Conservation (phyloP, 1,140 invertebrate genomes). For the Steinernema khuongi region DNA sequence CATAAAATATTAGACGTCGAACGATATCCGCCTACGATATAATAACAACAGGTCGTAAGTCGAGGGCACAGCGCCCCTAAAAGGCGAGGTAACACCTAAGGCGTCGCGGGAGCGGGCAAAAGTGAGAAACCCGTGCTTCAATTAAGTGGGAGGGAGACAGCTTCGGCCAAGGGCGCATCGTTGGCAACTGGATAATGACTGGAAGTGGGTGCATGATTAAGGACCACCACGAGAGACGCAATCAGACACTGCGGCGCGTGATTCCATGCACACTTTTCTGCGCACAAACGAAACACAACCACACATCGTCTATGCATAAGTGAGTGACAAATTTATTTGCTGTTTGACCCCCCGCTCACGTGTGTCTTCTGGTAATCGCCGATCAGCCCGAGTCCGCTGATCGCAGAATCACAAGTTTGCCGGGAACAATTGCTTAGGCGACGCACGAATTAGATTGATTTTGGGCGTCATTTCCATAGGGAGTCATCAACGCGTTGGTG, state of each 20-base stretch:
- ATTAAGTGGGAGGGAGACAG: conserved; percentile 6
- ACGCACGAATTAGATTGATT: conserved; percentile 2
- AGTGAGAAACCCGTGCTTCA: not conserved
- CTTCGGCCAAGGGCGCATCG: not conserved
- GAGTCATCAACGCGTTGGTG: conserved; percentile 16
- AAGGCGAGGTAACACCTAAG: not conserved
- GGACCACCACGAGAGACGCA: not conserved
- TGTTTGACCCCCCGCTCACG: no score
- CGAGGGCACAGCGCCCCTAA: not conserved
- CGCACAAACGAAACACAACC: not conserved
- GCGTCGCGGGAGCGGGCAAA: not conserved
- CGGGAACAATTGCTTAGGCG: not conserved
- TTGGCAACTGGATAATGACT: not conserved
- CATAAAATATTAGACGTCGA: conserved; percentile 10
- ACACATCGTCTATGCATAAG: not conserved
- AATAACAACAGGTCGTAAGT: not conserved
- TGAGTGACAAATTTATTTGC: not conserved
- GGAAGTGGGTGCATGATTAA: not conserved
- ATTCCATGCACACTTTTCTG: not conserved
- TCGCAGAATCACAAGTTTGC: not conserved
- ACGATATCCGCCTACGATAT: not conserved
- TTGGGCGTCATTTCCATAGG: conserved; percentile 9
- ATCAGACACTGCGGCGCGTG: not conserved
- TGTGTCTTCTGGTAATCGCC: no score
- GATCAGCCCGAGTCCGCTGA: no score